A percentile compares a stretch with the other conserved stretches of the same genome.
Evolutionary conservation across 1,140 invertebrate genomes (phyloP).

Genomic region (Drosophila cardini): DNA sequence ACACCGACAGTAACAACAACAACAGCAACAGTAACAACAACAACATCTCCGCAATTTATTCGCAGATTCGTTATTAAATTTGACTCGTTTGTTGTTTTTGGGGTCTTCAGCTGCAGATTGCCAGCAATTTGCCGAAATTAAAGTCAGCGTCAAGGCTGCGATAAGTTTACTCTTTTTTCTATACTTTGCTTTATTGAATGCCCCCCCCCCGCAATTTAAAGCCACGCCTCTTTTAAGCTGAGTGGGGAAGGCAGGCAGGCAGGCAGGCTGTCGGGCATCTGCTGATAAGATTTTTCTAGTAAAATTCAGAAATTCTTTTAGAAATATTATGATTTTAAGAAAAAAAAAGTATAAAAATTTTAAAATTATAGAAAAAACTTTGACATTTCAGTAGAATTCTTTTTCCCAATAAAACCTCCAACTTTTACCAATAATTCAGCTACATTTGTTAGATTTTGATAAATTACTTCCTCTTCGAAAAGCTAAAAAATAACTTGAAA

Average conservation of each 20-base stretch:
- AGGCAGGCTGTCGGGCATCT: not conserved
- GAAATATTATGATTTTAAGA: no score
- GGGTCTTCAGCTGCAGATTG: constrained; percentile 49
- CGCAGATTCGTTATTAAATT: constrained; percentile 62
- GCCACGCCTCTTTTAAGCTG: constrained; percentile 20
- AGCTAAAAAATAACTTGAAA: constrained; percentile 7
- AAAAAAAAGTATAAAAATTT: no score
- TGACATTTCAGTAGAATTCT: not conserved
- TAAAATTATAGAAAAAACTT: not conserved
- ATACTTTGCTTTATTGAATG: constrained; percentile 21
- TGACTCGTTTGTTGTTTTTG: constrained; percentile 47
- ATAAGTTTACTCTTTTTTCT: constrained; percentile 42
- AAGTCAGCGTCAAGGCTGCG: constrained; percentile 66
- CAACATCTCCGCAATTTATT: constrained; percentile 40
- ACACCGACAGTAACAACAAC: no score
- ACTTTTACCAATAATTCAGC: constrained; percentile 2
- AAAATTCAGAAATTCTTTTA: not conserved
- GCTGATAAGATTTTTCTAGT: constrained; percentile 15
- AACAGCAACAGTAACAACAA: constrained; percentile 29
- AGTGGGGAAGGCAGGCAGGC: not conserved
- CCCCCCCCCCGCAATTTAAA: constrained; percentile 37
- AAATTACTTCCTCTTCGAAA: constrained; percentile 30
- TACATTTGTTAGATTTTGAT: constrained; percentile 17
- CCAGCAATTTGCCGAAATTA: constrained; percentile 70
- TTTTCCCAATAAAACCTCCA: not conserved